Base-by-base conservation (phyloP, 2,797 vertebrate species). In the Petrocephalus schoutedeni region DNA sequence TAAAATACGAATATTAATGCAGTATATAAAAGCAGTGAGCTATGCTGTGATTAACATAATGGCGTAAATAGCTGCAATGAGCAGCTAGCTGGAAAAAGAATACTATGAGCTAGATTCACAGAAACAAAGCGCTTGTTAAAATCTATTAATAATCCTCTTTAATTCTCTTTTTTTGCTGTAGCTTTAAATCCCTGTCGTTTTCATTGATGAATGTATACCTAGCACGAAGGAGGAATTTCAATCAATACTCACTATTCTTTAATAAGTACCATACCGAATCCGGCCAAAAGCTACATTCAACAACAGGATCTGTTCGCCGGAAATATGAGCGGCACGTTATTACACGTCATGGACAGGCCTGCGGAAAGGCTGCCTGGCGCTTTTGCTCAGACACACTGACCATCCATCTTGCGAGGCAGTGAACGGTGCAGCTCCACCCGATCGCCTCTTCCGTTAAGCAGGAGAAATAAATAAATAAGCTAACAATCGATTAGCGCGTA, bases 241-340 rank as follows among this genome's bases (percentile, higher is more conserved):
- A 54, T 28, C n/a, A 54, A 54, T 85, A 93, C 92, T 92, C 84
- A 93, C 92, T 93, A 93, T 93, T 93, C 91, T 88, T 93, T 93
- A 89, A 93, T 67, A 88, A 93, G 92, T 91, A 93, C 92, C 92
- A 93, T 93, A 88, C 91, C 91, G 92, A 90, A 87, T 89, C 88
- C 87, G 89, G 28, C 88, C 89, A 90, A 89, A 91, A 88, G 88
- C 89, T 86, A 91, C 91, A 90, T 90, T 90, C 90, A 91, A 90
- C 90, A 91, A 91, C 90, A 90, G 87, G 89, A 82, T 87, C 83
- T 82, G 49, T 77, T 77, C 90, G 89, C 90, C 92, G 92, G 92
- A 92, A 92, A 90, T 90, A 86, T 89, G 80, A 85, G 77, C n/a
- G 57, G 57, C 88, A 89, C 92, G 90, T 85, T 85, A 12, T 61